Base-by-base conservation (phyloP, 2,113 vertebrate genomes). In the Poeciliopsis turrubarensis region DNA sequence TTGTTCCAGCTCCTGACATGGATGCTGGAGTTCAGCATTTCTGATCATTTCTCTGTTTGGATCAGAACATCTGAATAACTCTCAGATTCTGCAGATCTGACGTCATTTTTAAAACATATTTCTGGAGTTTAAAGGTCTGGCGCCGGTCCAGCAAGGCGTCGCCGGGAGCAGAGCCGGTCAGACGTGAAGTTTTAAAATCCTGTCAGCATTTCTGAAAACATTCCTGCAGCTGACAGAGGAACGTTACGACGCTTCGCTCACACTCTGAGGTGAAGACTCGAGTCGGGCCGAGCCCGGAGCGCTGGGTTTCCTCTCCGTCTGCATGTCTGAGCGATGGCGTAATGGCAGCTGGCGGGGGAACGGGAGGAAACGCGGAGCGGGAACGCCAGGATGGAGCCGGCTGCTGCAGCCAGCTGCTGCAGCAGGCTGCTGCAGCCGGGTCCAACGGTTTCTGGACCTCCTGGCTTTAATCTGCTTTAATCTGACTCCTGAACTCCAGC, bases 311-410 rank as follows among this genome's bases (percentile, higher is more conserved):
- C 11, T 75, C 69, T 8, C 65, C 60, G 61, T 73, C 79, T 68
- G 81, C 47, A 88, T 89, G n/a, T 86, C 86, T 86, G 81, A 86
- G 81, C 10, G 51, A 7, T 84, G 57, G 77, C 77, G 88, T 89
- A 76, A 89, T 82, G 70, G 86, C 84, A 88, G 88, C 86, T 88
- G 88, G 77, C 83, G 64, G 30, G 66, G 67, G 70, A 72, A 6
- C 17, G 17, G 44, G 15, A 17, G 44, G 14, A 44, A 44, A 47
- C 14, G 1, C 44, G 19, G 44, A 47, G 44, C 17, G 17, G 44
- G 44, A 44, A 47, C 5, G 44, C 17, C 44, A 47, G 44, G 44
- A 17, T 19, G 44, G 14, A 15, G 44, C 44, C 3, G 17, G 12
- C 13, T 1, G 13, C 41, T 44, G 13, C 41, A 14, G 41, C 41